A percentile compares a stretch with the other conserved stretches of the same genome.
Evolutionary conservation across 2,797 vertebrate genomes (phyloP).

Genomic region (Ceyx erithaca): DNA sequence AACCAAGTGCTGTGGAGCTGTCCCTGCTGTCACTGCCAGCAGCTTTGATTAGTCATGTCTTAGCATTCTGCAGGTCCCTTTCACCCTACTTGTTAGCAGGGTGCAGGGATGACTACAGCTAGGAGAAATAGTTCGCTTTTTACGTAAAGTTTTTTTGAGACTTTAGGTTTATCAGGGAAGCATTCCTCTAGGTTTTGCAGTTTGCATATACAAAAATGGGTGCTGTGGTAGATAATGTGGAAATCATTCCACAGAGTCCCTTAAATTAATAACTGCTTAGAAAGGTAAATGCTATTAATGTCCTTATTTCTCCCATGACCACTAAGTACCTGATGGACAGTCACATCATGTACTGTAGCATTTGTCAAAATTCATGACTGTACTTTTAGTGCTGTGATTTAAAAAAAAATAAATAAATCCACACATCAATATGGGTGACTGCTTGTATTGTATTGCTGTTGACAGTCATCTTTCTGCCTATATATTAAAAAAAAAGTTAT

Average conservation of each 20-base stretch:
- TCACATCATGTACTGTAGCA: not conserved
- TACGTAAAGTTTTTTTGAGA: not conserved
- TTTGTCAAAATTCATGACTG: not conserved
- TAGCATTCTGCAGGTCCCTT: not conserved
- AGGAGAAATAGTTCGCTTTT: not conserved
- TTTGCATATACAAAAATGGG: not conserved
- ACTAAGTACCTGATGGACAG: not conserved
- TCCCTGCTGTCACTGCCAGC: not conserved
- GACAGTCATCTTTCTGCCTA: not conserved
- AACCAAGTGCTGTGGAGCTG: not conserved
- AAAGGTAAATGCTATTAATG: not conserved
- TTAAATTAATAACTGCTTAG: not conserved
- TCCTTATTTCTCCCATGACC: not conserved
- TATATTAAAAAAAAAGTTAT: not conserved
- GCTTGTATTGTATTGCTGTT: not conserved
- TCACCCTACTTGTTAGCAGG: not conserved
- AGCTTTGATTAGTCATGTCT: not conserved
- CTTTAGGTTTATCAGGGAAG: not conserved
- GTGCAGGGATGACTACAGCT: not conserved
- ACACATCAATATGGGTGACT: not conserved
- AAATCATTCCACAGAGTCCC: not conserved
- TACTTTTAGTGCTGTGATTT: not conserved
- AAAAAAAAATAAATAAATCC: not conserved
- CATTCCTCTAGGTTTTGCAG: not conserved
- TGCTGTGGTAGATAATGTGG: not conserved